Evolutionary conservation across 2,888 invertebrate species (phyloP), one percentile per base, ranked within the genome.

Genomic region (Lasius platythorax): DNA sequence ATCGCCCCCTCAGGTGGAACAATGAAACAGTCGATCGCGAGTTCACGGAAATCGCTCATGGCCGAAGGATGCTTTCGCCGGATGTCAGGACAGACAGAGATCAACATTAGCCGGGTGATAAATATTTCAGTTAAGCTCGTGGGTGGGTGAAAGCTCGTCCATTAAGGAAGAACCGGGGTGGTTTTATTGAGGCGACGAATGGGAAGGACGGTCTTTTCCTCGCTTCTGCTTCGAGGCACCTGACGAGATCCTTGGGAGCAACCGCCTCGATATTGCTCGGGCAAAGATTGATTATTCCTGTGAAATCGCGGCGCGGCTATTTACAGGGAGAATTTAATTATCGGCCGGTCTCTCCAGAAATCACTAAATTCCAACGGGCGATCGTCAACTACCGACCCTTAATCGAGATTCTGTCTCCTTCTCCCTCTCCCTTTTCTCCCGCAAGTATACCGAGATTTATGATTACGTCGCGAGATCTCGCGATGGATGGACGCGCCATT

Each of bases 301-400:
- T 81, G 70, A 90, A 90, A 90, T 83, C 89, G 79, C 63, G 67
- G 67, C 79, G 30, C 28, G 40, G 72, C 78, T 83, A 86, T 84
- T 90, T 85, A 81, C 68, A 28, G 58, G 79, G 33, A 74, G 86
- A 89, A 90, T 90, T 90, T 89, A 89, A 91, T 90, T 89, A 90
- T 84, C 83, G 79, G 78, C 8, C 33, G 68, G 63, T 53, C 66
- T 23, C 33, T 18, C 28, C 40, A 61, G 67, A 82, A 89, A 82
- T 83, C 61, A 78, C 30, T 84, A 82, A 86, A 88, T 83, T 74
- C 76, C 66, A 53, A 53, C n/a, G 53, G 74, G 74, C 43, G 66
- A 64, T 79, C 63, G 75, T 58, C 78, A 82, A 68, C 78, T n/a
- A 46, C 64, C 58, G n/a, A 43, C 50, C 50, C 46, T 58, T 58